Percentiles rank a stretch among this genome's conserved stretches.
These are phyloP conservation scores for Nephrotoma guestfalica DNA, from an alignment of 2,888 invertebrate species.

Conservation along the genomic window DNA sequence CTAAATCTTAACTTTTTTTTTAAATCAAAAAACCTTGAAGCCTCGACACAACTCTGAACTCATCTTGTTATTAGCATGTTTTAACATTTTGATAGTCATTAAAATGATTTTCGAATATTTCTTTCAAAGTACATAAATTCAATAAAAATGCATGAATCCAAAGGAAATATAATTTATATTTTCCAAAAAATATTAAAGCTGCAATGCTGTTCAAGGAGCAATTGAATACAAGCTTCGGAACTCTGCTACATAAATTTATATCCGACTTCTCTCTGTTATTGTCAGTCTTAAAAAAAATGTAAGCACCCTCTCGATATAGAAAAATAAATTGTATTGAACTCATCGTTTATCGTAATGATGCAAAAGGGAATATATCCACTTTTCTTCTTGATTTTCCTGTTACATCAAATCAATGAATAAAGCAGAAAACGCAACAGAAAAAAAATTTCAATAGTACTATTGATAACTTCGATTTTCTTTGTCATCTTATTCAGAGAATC, in stretches of 20 bases:
- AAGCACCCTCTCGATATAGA: not conserved
- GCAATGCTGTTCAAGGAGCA: too few species aligned
- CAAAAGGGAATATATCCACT: not conserved
- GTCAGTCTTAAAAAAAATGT: not conserved
- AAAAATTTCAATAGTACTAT: not conserved
- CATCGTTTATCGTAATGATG: not conserved
- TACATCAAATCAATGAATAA: not conserved
- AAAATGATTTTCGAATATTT: too few species aligned
- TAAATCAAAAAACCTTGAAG: too few species aligned
- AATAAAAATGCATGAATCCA: too few species aligned
- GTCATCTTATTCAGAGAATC: not conserved
- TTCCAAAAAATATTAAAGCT: too few species aligned
- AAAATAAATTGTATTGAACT: not conserved
- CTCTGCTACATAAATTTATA: not conserved
- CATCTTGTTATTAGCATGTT: too few species aligned
- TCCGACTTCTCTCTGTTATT: not conserved
- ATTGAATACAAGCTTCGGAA: not conserved
- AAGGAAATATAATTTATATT: too few species aligned
- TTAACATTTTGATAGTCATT: too few species aligned
- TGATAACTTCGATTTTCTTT: not conserved
- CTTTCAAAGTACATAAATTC: too few species aligned
- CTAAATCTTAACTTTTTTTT: too few species aligned
- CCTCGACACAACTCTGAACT: too few species aligned
- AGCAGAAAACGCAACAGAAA: not conserved
- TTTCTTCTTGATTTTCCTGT: not conserved